Conservation (phyloP, 2,888 invertebrate genomes). For the Flexamia atlantica region DNA sequence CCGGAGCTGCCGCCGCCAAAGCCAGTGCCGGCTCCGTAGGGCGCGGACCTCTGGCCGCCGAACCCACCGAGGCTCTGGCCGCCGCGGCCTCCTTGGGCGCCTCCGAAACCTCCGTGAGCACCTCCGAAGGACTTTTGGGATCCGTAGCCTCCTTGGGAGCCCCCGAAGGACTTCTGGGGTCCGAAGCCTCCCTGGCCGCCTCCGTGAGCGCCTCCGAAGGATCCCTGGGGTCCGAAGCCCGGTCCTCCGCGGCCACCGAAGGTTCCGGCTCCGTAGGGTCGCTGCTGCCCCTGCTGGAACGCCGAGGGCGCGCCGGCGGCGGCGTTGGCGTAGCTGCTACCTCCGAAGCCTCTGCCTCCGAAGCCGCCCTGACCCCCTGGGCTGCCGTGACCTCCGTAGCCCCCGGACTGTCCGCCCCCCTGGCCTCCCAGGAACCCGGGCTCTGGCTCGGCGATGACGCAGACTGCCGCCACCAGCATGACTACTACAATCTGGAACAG, state of each 20-base stretch:
- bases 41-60: not conserved
- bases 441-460: constrained; percentile 6
- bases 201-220: not conserved
- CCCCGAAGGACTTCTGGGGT: no score
- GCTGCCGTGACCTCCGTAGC: not conserved
- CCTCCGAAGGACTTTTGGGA: not conserved
- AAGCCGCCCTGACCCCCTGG: constrained; percentile 1
- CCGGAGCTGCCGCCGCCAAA: not conserved
- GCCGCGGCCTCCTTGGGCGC: not conserved
- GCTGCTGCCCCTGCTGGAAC: not conserved
- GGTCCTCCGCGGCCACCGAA: not conserved
- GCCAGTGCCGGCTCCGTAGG: constrained; percentile 18
- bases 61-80: not conserved
- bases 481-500: not conserved
- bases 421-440: constrained; percentile 20
- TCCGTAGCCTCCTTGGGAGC: not conserved
- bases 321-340: constrained; percentile 8
- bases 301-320: constrained; percentile 14
- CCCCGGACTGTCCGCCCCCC: not conserved
- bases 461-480: not conserved
- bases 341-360: constrained; percentile 15
- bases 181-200: not conserved
- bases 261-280: constrained; percentile 9
- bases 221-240: constrained; percentile 6
- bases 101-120: not conserved